Percentiles rank a stretch among this genome's conserved stretches.
These are phyloP conservation scores for Rambutsinella grinnellia DNA, from an alignment of 2,888 invertebrate species.

Conservation along the genomic window DNA sequence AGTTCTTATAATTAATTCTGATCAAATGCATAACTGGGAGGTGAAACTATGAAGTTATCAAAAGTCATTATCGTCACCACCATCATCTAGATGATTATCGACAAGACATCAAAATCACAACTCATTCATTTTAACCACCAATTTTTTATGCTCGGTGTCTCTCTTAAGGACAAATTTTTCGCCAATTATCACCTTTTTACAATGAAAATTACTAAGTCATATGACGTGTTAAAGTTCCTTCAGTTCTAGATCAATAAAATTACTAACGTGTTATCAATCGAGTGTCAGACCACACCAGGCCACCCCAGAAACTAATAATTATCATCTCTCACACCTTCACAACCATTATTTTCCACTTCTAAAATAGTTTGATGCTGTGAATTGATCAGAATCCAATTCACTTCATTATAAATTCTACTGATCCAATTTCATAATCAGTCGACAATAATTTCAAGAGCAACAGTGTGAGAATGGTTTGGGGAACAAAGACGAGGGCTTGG, in stretches of 20 bases:
- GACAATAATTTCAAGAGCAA: neutral
- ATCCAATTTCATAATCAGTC: neutral
- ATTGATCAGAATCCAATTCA: neutral
- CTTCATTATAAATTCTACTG: too few relatives aligned
- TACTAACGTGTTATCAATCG: neutral
- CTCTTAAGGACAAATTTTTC: neutral
- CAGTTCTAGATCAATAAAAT: neutral
- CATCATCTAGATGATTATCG: neutral
- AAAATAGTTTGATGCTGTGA: neutral
- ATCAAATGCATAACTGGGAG: too few relatives aligned
- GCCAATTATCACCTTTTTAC: neutral
- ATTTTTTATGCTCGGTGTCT: neutral
- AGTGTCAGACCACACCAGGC: neutral
- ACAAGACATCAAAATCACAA: neutral
- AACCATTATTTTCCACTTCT: neutral
- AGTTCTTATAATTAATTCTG: too few relatives aligned
- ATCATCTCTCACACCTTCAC: neutral
- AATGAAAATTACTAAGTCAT: neutral
- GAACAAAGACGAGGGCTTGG: too few relatives aligned
- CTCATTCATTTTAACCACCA: neutral
- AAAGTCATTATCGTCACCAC: too few relatives aligned
- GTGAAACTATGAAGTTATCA: too few relatives aligned
- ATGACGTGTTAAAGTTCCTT: neutral
- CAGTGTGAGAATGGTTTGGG: too few relatives aligned
- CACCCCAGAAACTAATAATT: neutral